phyloP scores from a whole-genome alignment of 2,797 vertebrate genomes.

The Chiloscyllium punctatum region DNA sequence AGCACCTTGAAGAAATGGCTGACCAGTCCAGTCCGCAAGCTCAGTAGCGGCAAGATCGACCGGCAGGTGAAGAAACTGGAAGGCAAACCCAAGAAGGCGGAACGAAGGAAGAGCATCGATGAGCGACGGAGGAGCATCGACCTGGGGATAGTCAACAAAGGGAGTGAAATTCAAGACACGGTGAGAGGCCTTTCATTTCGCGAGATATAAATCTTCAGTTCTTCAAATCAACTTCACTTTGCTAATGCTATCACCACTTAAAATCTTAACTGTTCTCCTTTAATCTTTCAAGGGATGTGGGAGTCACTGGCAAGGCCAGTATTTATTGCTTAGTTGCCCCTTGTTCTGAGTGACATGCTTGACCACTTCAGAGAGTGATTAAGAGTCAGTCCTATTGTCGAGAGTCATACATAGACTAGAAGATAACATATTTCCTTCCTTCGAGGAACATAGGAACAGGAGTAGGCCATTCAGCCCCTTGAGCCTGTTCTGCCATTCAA shows the following conservation, averaged over 20 bases:
- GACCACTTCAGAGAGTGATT: too few species aligned
- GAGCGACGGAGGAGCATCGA: slow-evolving; percentile 53
- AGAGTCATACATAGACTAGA: too few species aligned
- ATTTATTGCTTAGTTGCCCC: too few species aligned
- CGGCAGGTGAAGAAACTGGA: slow-evolving; percentile 63
- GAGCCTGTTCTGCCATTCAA: too few species aligned
- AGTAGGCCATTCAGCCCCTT: too few species aligned
- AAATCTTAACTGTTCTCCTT: too few species aligned
- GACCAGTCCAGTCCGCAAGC: slow-evolving; percentile 77
- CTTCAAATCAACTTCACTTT: not conserved
- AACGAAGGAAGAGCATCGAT: slow-evolving; percentile 41
- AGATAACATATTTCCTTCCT: too few species aligned
- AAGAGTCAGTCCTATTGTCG: too few species aligned
- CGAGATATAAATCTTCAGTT: not conserved
- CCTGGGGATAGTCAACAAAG: slow-evolving; percentile 51
- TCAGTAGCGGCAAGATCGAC: slow-evolving; percentile 66
- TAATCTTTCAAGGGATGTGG: too few species aligned
- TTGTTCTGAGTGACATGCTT: too few species aligned
- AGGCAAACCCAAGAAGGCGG: slow-evolving; percentile 51
- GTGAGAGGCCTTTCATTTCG: not conserved
- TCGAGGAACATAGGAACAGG: too few species aligned
- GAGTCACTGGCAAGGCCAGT: too few species aligned
- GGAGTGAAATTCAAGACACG: slow-evolving; percentile 45
- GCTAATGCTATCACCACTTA: not conserved
- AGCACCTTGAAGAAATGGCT: slow-evolving; percentile 86